These are phyloP conservation scores for Siniperca chuatsi DNA, from an alignment of 2,113 vertebrate species.

Conservation along the genomic window DNA sequence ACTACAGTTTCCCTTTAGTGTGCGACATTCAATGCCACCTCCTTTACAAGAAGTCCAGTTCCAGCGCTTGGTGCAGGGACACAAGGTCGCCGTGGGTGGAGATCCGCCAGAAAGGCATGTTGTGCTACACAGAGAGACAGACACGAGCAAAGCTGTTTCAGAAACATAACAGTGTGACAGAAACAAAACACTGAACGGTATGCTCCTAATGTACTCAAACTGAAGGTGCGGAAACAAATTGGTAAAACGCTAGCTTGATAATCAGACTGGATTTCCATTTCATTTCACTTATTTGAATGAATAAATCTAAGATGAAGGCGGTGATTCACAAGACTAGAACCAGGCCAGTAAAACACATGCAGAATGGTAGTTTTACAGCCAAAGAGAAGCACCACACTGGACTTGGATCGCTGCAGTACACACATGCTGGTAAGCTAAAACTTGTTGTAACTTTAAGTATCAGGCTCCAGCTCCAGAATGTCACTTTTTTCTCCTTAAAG, in stretches of 20 bases:
- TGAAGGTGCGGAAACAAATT: neutral
- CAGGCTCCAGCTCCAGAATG: neutral
- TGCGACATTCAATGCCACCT: neutral
- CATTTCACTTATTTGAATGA: neutral
- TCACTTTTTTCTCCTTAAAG: no score
- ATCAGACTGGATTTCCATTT: neutral
- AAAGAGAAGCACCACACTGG: neutral
- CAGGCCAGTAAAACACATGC: neutral
- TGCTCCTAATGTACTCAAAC: neutral
- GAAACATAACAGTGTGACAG: neutral
- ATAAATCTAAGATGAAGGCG: neutral
- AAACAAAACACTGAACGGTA: neutral
- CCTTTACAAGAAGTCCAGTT: constrained; percentile 95
- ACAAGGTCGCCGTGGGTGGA: constrained; percentile 94
- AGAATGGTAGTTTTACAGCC: neutral
- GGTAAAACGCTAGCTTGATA: neutral
- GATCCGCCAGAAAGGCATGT: constrained; percentile 99
- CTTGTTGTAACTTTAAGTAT: no score
- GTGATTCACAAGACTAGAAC: neutral
- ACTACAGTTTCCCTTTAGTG: constrained; percentile 7
- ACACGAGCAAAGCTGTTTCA: neutral
- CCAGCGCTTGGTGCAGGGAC: constrained; percentile 96
- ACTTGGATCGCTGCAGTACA: neutral
- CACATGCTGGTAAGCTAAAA: neutral
- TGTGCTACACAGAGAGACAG: constrained; percentile 86